phyloP scores from a whole-genome alignment of 2,797 vertebrate genomes.

The Danio kyathit region DNA sequence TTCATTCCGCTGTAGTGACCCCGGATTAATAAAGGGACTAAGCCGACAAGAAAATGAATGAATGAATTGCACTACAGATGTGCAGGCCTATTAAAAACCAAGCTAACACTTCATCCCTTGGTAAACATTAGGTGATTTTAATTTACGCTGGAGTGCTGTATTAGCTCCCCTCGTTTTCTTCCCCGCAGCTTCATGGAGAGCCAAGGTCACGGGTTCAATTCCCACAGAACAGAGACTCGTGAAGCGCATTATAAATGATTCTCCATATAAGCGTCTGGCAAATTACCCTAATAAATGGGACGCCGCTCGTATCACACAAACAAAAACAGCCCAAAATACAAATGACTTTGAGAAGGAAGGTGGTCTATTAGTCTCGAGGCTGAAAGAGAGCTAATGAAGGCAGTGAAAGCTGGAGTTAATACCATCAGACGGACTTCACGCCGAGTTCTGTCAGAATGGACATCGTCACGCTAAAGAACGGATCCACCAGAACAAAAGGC shows the following conservation, averaged over 20 bases:
- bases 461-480: not conserved
- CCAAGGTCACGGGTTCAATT: conserved; percentile 7
- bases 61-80: too few species aligned
- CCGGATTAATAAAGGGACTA: too few species aligned
- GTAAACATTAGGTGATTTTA: not conserved
- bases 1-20: too few species aligned
- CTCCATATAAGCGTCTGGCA: not conserved
- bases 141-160: conserved; percentile 5
- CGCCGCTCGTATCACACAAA: not conserved
- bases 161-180: conserved; percentile 14
- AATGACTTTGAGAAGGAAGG: conserved; percentile 2
- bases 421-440: conserved; percentile 14
- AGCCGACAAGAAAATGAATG: too few species aligned
- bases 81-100: not conserved
- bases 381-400: conserved; percentile 18
- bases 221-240: not conserved
- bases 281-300: conserved; percentile 19
- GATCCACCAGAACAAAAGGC: not conserved
- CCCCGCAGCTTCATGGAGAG: not conserved
- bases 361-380: conserved; percentile 5
- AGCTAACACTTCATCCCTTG: not conserved
- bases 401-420: not conserved
- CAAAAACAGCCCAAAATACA: conserved; percentile 1
- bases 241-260: not conserved
- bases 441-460: not conserved